Conservation (phyloP, 64 coral and sea anemone genomes). For the Cladopsammia gracilis region DNA sequence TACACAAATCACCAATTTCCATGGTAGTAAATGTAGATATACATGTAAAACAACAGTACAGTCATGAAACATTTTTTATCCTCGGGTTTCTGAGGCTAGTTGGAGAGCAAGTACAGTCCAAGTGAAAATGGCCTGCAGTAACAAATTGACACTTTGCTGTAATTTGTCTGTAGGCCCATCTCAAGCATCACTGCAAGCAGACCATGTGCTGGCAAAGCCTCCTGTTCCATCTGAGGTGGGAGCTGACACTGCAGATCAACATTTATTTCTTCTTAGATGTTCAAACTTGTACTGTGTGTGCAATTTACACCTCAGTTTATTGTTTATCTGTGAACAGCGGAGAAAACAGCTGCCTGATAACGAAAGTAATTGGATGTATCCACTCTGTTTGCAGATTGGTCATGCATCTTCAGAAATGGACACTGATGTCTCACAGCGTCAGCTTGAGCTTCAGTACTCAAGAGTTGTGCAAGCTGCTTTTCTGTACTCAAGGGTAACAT, state of each 20-base stretch:
- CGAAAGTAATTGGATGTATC: background rate
- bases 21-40: no score
- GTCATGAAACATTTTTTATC: no score
- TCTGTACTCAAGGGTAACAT: conserved; percentile 88
- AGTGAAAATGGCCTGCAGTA: no score
- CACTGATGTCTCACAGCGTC: conserved; percentile 76
- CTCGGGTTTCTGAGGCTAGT: no score
- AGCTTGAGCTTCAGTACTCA: conserved; percentile 82
- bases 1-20: no score
- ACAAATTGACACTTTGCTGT: background rate
- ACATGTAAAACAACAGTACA: no score
- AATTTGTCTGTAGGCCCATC: background rate
- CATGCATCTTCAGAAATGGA: conserved; percentile 12
- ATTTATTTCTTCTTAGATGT: background rate
- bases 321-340: no score
- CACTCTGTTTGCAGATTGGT: background rate
- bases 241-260: background rate
- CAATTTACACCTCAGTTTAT: no score
- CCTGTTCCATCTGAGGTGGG: conserved; percentile 15
- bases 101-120: no score
- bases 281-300: no score
- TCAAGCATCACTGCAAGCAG: background rate
- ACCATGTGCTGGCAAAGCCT: background rate
- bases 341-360: no score
- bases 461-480: conserved; percentile 80